Base-by-base conservation (phyloP, 2,797 vertebrate species). In the Coccyzus lansbergi region DNA sequence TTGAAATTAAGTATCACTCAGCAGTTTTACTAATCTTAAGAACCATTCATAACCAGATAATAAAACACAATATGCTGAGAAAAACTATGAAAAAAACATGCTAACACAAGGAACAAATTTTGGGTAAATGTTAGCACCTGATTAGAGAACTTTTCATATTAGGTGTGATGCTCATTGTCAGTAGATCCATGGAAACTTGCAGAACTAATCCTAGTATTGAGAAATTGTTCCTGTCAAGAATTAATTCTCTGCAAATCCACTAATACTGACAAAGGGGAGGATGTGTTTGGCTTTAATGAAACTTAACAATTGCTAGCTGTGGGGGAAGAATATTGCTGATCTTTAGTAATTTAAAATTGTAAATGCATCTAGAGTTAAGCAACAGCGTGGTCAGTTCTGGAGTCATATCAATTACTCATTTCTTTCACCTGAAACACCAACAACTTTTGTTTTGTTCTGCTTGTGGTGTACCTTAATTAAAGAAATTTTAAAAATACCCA, bases 1-100 rank as follows among this genome's bases (percentile, higher is more conserved):
- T 86, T 72, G 82, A 93, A 95, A 90, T 84, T 85, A 77, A 94
- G 65, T 68, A 49, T 90, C 80, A 76, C 25, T 90, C 70, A 67
- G 81, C 28, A 83, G 38, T 83, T 96, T 91, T 94, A 5, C 31
- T 93, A 64, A 72, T 78, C 84, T 72, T 76, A 89, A 60, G 40
- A 88, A 36, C 34, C 31, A 78, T 75, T 81, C 70, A 69, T 21
- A 69, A 83, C 6, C 6, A 52, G 55, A 72, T 74, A 90, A 86
- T 90, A 88, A 91, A 92, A 70, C 3, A 59, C 7, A 67, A 67
- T 42, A 84, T 34, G 29, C 36, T 90, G 59, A 86, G 64, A 91
- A 77, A 25, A 77, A 25, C 7, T 17, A 21, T 33, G 36, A 85
- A 80, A 59, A n/a, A 11, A 22, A 38, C 8, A 16, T 19, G 16